Percentiles rank a stretch among this genome's conserved stretches.
Evolutionary conservation across 1,140 invertebrate genomes (phyloP).

Genomic region (Diabrotica virgifera): DNA sequence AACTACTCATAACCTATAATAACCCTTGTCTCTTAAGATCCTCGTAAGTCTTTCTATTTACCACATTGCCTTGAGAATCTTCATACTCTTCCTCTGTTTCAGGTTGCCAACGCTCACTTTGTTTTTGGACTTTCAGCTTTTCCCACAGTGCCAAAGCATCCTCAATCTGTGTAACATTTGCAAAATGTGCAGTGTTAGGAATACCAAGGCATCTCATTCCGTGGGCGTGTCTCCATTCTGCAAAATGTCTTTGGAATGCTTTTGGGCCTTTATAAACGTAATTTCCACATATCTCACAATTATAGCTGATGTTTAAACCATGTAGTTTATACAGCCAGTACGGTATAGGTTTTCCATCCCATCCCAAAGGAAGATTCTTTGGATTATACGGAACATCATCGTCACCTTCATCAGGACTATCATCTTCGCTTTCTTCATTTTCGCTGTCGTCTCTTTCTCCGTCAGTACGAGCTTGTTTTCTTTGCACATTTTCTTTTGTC

Average conservation of each 20-base stretch:
- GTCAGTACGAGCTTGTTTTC: conserved; percentile 95
- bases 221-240: conserved; percentile 99
- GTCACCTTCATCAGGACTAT: conserved; percentile 81
- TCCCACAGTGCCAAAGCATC: conserved; percentile 97
- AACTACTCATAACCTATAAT: conserved; percentile 58
- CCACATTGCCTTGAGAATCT: conserved; percentile 97
- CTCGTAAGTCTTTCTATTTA: conserved; percentile 97
- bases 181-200: conserved; percentile 99
- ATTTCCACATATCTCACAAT: conserved; percentile 99
- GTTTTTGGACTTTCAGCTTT: conserved; percentile 93
- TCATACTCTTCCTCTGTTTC: conserved; percentile 99
- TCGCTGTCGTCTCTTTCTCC: conserved; percentile 92
- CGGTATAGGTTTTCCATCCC: conserved; percentile 99
- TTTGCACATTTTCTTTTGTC: conserved; percentile 97
- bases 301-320: conserved; percentile 98
- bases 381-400: conserved; percentile 98
- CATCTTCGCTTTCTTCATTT: conserved; percentile 81
- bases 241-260: conserved; percentile 99
- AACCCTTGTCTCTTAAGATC: conserved; percentile 98
- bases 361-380: conserved; percentile 97
- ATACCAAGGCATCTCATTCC: conserved; percentile 99
- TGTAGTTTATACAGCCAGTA: conserved; percentile 99
- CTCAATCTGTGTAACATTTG: conserved; percentile 98
- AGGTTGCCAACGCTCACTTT: conserved; percentile 92
- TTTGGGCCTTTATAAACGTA: conserved; percentile 99